Conservation (phyloP, 1,140 invertebrate species). For the Heterodera carotae region DNA sequence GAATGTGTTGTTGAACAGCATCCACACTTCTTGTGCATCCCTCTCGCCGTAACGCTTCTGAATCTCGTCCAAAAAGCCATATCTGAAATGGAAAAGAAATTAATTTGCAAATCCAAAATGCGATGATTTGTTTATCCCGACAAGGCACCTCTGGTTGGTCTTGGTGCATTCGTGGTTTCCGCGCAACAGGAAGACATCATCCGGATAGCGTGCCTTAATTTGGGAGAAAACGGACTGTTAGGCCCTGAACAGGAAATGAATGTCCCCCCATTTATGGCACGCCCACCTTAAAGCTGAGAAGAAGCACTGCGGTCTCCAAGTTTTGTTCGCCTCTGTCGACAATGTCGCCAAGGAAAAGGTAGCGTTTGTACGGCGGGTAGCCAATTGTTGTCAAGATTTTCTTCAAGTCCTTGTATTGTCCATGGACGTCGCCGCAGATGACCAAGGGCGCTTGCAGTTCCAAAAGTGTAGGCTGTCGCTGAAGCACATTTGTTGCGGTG, state of each 20-base stretch:
- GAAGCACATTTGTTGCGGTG: constrained; percentile 4
- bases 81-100: background rate
- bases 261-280: background rate
- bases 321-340: constrained; percentile 42
- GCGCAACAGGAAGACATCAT: constrained; percentile 69
- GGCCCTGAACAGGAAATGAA: background rate
- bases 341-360: constrained; percentile 40
- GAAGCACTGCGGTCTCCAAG: constrained; percentile 31
- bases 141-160: constrained; percentile 68
- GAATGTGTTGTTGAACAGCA: background rate
- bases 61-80: background rate
- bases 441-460: constrained; percentile 65
- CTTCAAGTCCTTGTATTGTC: constrained; percentile 69
- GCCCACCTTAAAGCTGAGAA: constrained; percentile 31
- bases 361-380: constrained; percentile 66
- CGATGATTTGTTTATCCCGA: no score
- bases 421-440: constrained; percentile 70
- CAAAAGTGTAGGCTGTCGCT: constrained; percentile 36
- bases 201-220: constrained; percentile 7
- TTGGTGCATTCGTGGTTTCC: constrained; percentile 74
- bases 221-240: background rate
- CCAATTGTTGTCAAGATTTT: constrained; percentile 68
- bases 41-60: background rate
- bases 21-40: background rate
- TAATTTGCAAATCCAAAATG: background rate